Base-by-base conservation (phyloP, 30 jellyfish, hydroid and myxozoan genomes). In the Mastigias papua region DNA sequence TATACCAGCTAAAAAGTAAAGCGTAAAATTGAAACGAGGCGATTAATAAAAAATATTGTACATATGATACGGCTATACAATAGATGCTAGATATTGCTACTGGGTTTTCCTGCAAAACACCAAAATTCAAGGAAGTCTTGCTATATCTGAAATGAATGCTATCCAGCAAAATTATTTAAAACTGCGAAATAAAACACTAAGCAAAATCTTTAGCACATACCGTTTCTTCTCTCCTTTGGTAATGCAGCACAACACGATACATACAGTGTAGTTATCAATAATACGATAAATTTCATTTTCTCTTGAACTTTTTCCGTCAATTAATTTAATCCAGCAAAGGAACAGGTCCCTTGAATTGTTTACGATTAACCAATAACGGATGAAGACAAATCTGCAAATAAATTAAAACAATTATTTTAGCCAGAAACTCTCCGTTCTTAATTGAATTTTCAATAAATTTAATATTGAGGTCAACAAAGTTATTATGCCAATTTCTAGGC, bases 341-440 rank as follows among this genome's bases (percentile, higher is more conserved):
- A 31, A 65, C 68, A 75, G 68, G 86, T 75, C 42, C 29, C 30
- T n/a, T 22, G 58, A 50, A 51, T 48, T 75, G 86, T 75, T 75
- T 75, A 48, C 61, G 73, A 54, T 17, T 75, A n/a, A 15, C 46
- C 46, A 48, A 54, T 35, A 25, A 23, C 54, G 32, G 23, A 64
- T 42, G 34, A n/a, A 75, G 49, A 27, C 51, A 6, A 49, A 75
- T 31, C 71, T 35, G 61, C 86, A 42, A 75, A 75, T 32, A 75
- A 49, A 33, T 46, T 31, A 9, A 37, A 33, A 22, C 26, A n/a
- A 73, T 0, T 25, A 22, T 27, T 48, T 15, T 42, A 42, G 13
- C 13, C 54, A 8, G 7, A 4, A 4, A 8, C 13, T 4, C 13
- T 42, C 13, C 54, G 7, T 15, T 42, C 54, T 4, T 4, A 42